phyloP scores from a whole-genome alignment of 2,113 vertebrate species.

The Mormoops blainvillei region DNA sequence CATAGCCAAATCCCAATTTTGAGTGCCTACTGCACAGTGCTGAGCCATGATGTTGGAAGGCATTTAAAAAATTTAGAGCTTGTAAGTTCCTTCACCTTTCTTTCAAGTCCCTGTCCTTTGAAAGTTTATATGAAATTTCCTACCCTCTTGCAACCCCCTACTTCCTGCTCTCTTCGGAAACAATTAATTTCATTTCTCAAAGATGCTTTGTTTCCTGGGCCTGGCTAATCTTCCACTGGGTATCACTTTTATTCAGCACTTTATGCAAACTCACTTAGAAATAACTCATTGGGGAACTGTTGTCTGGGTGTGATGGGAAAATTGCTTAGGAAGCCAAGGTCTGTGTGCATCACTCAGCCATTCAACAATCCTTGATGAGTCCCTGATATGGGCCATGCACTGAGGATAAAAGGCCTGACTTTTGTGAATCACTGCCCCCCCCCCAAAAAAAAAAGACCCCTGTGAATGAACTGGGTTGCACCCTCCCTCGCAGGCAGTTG shows the following conservation, averaged over 20 bases:
- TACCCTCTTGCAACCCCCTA: conserved; percentile 22
- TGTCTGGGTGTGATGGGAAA: conserved; percentile 43
- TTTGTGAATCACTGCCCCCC: neutral
- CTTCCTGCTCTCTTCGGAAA: conserved; percentile 67
- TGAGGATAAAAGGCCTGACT: neutral
- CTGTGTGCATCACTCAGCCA: conserved; percentile 13
- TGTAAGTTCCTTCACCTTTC: conserved; percentile 55
- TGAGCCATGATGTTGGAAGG: conserved; percentile 45
- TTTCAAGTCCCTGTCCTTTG: conserved; percentile 61
- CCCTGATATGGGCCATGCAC: neutral
- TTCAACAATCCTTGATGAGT: neutral
- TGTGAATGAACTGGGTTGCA: neutral
- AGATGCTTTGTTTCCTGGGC: conserved; percentile 72
- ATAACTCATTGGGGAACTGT: conserved; percentile 40
- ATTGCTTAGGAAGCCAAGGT: conserved; percentile 50
- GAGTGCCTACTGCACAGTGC: neutral
- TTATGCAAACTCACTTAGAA: conserved; percentile 36
- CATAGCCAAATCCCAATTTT: conserved; percentile 39
- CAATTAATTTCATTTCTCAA: conserved; percentile 73
- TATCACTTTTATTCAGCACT: conserved; percentile 57
- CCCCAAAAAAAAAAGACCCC: neutral
- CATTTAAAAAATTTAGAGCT: conserved; percentile 63
- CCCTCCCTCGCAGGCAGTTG: neutral
- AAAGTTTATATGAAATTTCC: conserved; percentile 59
- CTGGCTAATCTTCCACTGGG: conserved; percentile 59